Percentiles rank a stretch among this genome's conserved stretches.
Evolutionary conservation across 2,888 invertebrate genomes (phyloP).

Genomic region (Torymus texanus): DNA sequence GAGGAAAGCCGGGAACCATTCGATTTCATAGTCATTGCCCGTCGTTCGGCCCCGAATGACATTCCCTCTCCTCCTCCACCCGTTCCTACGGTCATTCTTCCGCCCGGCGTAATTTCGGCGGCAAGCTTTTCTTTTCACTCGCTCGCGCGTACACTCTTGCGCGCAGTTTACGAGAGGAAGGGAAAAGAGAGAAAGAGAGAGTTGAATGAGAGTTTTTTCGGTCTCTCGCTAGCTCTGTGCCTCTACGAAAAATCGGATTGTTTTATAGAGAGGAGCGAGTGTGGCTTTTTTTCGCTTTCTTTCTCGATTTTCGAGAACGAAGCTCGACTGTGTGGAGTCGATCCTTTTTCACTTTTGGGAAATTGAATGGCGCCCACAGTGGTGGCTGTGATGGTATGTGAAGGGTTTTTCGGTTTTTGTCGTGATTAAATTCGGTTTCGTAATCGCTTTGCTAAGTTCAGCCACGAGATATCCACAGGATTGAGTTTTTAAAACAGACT

Average conservation of each 20-base stretch:
- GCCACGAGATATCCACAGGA: too few relatives aligned
- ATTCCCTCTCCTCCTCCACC: not conserved
- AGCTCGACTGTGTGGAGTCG: too few relatives aligned
- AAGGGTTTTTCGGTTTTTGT: too few relatives aligned
- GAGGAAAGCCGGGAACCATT: conserved; percentile 40
- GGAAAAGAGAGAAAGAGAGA: not conserved
- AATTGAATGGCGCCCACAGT: too few relatives aligned
- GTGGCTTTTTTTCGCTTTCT: too few relatives aligned
- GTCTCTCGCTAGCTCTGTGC: not conserved
- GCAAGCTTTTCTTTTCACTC: conserved; percentile 36
- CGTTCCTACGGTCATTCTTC: not conserved
- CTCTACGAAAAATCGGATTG: not conserved
- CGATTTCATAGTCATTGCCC: conserved; percentile 56
- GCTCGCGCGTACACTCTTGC: not conserved
- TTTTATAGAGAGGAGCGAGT: too few relatives aligned
- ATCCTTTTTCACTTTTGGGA: too few relatives aligned
- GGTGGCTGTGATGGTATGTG: too few relatives aligned
- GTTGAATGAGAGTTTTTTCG: conserved; percentile 26
- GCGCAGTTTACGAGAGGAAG: not conserved
- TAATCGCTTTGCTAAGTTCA: too few relatives aligned
- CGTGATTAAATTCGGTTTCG: too few relatives aligned
- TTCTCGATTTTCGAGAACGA: too few relatives aligned
- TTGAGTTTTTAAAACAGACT: too few relatives aligned
- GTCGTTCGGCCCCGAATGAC: conserved; percentile 51
- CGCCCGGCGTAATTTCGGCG: conserved; percentile 30